Conservation (phyloP, 2,888 invertebrate species). For the Drosophila kuntzei region DNA sequence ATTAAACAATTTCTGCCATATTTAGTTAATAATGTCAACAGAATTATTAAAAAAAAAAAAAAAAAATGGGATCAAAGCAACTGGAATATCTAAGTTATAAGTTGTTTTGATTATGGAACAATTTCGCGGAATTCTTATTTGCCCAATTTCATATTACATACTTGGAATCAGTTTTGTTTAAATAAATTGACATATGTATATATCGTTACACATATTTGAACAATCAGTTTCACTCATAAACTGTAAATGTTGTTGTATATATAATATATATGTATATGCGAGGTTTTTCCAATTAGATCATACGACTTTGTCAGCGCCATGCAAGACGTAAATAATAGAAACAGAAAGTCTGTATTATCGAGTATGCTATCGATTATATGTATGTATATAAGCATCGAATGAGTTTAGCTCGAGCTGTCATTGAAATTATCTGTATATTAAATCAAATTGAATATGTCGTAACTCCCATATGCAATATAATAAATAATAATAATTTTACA, state of each 20-base stretch:
- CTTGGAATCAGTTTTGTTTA: constrained; percentile 7
- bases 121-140: constrained; percentile 7
- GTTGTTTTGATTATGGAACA: constrained; percentile 11
- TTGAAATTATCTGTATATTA: neutral
- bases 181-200: neutral
- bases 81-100: neutral
- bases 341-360: constrained; percentile 2
- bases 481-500: no score
- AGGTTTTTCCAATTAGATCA: constrained; percentile 22
- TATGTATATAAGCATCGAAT: neutral
- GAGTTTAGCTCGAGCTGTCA: neutral
- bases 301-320: constrained; percentile 8
- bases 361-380: neutral
- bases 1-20: constrained; percentile 9
- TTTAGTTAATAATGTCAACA: constrained; percentile 2
- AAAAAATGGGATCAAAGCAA: neutral
- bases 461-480: neutral
- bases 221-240: constrained; percentile 32
- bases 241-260: neutral
- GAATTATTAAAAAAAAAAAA: neutral
- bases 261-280: neutral
- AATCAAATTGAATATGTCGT: neutral
- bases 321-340: neutral
- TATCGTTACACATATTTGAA: neutral
- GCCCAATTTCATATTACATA: constrained; percentile 22